These are phyloP conservation scores for Brachionus manjavacas DNA, from an alignment of 1,140 invertebrate species.

Conservation along the genomic window DNA sequence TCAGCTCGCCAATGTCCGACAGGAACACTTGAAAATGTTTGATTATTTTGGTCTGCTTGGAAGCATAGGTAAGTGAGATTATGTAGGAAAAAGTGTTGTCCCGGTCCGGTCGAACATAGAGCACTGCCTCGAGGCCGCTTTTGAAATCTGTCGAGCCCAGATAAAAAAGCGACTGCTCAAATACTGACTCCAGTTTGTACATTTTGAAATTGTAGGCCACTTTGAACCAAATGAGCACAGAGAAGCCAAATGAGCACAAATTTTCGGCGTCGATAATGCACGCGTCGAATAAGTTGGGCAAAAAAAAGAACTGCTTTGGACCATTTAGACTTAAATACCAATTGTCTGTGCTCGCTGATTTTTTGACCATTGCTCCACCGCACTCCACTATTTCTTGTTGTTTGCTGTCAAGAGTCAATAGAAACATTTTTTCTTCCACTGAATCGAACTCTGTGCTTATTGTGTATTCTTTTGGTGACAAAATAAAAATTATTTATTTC, in stretches of 20 bases:
- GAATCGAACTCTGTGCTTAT: constrained; percentile 14
- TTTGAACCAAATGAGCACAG: not conserved
- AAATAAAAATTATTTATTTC: not conserved
- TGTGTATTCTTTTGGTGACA: not conserved
- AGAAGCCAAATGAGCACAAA: constrained; percentile 34
- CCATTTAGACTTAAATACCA: constrained; percentile 26
- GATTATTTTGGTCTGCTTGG: not conserved
- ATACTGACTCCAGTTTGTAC: not conserved
- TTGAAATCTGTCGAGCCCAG: constrained; percentile 1
- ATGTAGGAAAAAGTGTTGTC: not conserved
- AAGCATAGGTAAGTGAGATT: not conserved
- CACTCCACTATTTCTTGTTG: not conserved
- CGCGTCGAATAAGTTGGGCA: not conserved
- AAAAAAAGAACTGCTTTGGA: not conserved
- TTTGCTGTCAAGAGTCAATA: not conserved
- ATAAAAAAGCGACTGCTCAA: not conserved
- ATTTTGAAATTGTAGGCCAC: constrained; percentile 12
- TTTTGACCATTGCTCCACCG: constrained; percentile 14
- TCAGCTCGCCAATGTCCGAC: not conserved
- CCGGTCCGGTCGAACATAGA: not conserved
- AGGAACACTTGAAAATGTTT: constrained; percentile 11
- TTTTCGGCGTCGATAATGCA: constrained; percentile 36
- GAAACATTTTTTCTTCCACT: constrained; percentile 21
- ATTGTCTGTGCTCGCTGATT: constrained; percentile 22
- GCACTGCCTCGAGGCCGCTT: not conserved